Percentiles rank a stretch among this genome's conserved stretches.
Evolutionary conservation across 92 coral and sea anemone species (phyloP).

Genomic region (Porites evermanni): DNA sequence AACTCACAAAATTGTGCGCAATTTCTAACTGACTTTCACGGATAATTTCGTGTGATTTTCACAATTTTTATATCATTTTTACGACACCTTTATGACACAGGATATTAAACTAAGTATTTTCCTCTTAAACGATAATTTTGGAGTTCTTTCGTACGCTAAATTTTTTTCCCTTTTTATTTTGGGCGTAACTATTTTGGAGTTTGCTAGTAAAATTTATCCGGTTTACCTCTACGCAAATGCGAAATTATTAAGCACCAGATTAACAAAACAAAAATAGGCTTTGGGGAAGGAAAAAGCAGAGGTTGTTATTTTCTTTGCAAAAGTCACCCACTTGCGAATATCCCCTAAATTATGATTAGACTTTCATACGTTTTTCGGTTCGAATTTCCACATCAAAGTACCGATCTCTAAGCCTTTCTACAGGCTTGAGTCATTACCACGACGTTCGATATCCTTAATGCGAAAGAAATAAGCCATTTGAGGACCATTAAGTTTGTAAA

Average conservation of each 20-base stretch:
- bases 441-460: constrained; percentile 48
- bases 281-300: not conserved
- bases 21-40: not conserved
- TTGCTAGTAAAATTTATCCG: constrained; percentile 24
- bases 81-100: not conserved
- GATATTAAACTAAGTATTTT: constrained; percentile 14
- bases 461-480: constrained; percentile 72
- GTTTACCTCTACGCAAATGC: constrained; percentile 19
- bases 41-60: not conserved
- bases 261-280: constrained; percentile 14
- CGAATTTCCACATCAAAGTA: constrained; percentile 58
- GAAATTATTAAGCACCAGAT: constrained; percentile 22
- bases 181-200: constrained; percentile 2
- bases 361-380: constrained; percentile 27
- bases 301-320: too few relatives aligned
- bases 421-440: constrained; percentile 28
- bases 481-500: constrained; percentile 66
- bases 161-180: not conserved
- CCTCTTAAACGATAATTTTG: constrained; percentile 9
- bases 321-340: not conserved
- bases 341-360: not conserved
- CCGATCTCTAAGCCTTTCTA: constrained; percentile 31
- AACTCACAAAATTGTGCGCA: not conserved
- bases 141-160: not conserved
- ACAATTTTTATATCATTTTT: not conserved